Percentiles rank a stretch among this genome's conserved stretches.
Evolutionary conservation across 2,797 vertebrate species (phyloP).

Genomic region (Moxostoma hubbsi): DNA sequence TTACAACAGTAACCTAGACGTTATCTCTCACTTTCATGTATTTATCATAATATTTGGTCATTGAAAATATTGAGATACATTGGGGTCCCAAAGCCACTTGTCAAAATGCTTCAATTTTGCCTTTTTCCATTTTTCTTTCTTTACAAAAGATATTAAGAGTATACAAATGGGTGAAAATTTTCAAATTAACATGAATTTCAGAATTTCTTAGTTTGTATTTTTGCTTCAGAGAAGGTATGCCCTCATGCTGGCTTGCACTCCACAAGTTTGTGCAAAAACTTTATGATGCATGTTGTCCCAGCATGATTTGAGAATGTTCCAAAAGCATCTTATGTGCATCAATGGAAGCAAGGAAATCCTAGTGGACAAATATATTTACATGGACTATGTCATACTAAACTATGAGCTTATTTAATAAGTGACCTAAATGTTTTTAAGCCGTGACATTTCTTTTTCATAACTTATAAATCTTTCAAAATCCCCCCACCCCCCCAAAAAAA

Average conservation of each 20-base stretch:
- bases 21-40: background rate
- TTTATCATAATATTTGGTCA: background rate
- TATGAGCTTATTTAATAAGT: background rate
- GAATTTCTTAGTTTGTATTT: background rate
- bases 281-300: background rate
- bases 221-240: background rate
- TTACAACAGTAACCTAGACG: no score
- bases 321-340: background rate
- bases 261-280: background rate
- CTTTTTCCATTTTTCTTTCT: no score
- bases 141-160: no score
- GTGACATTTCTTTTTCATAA: no score
- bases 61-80: background rate
- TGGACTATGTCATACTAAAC: background rate
- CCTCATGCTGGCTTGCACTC: no score
- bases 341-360: no score
- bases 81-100: background rate
- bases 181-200: background rate
- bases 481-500: no score
- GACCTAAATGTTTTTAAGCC: no score
- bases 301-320: background rate
- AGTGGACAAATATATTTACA: background rate
- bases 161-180: background rate
- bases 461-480: no score
- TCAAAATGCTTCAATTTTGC: background rate